phyloP scores from a whole-genome alignment of 2,797 vertebrate species.

The Pelochelys cantorii region DNA sequence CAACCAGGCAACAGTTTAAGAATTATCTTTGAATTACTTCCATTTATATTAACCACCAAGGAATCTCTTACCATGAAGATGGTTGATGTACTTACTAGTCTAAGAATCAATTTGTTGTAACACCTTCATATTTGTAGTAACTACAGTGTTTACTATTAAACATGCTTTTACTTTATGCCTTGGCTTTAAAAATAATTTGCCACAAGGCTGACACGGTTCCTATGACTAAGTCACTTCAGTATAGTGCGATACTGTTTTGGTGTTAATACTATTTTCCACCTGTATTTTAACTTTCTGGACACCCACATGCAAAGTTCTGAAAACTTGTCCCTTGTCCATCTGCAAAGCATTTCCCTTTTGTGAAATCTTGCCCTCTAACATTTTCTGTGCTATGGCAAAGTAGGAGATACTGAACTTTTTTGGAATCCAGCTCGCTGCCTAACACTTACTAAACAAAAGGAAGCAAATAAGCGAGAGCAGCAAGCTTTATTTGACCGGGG shows the following conservation, averaged over 20 bases:
- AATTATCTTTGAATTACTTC: slow-evolving; percentile 23
- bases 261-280: not conserved
- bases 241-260: not conserved
- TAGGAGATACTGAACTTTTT: not conserved
- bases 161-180: fast-evolving
- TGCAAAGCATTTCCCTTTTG: fast-evolving
- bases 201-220: not conserved
- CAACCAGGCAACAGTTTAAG: not conserved
- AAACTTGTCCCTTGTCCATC: fast-evolving
- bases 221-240: not conserved
- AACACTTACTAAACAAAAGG: not conserved
- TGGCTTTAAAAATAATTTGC: not conserved
- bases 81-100: not conserved
- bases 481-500: not conserved
- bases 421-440: not conserved
- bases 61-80: not conserved
- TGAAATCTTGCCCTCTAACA: fast-evolving
- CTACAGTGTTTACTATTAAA: fast-evolving
- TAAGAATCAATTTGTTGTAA: no score
- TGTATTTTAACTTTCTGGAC: not conserved
- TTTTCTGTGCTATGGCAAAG: not conserved
- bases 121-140: not conserved
- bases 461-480: not conserved
- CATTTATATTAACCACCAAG: slow-evolving; percentile 8
- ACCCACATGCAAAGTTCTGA: fast-evolving